These are phyloP conservation scores for Poeciliopsis occidentalis DNA, from an alignment of 2,113 vertebrate species.

Conservation along the genomic window DNA sequence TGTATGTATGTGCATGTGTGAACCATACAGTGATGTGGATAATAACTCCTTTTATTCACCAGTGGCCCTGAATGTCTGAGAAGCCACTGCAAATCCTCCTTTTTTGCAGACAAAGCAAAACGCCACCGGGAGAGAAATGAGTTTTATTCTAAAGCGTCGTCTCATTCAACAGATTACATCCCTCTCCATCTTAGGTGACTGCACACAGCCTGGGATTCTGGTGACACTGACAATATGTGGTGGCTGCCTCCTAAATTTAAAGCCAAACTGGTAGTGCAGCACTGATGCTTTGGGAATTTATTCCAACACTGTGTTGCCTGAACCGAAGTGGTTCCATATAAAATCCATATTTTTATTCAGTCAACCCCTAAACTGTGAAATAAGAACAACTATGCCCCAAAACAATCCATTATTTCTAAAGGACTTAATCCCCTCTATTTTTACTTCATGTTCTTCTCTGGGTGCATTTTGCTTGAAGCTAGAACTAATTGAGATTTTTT, in stretches of 20 bases:
- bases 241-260: slow-evolving; percentile 48
- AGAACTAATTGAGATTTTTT: slow-evolving; percentile 28
- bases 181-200: slow-evolving; percentile 62
- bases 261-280: slow-evolving; percentile 47
- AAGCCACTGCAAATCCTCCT: slow-evolving; percentile 70
- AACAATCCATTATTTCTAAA: slow-evolving; percentile 30
- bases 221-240: slow-evolving; percentile 43
- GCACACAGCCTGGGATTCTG: slow-evolving; percentile 52
- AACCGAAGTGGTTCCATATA: slow-evolving; percentile 45
- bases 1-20: slow-evolving; percentile 37
- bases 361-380: slow-evolving; percentile 42
- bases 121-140: slow-evolving; percentile 61
- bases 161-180: slow-evolving; percentile 74
- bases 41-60: slow-evolving; percentile 69
- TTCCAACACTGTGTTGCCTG: slow-evolving; percentile 32
- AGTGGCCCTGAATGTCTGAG: slow-evolving; percentile 61
- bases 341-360: slow-evolving; percentile 46
- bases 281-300: slow-evolving; percentile 55
- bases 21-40: slow-evolving; percentile 65
- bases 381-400: slow-evolving; percentile 2
- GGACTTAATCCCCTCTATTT: slow-evolving; percentile 30
- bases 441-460: slow-evolving; percentile 20
- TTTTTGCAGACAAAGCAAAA: slow-evolving; percentile 76
- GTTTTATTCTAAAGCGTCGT: slow-evolving; percentile 74
- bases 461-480: slow-evolving; percentile 35